Evolutionary conservation across 2,113 vertebrate genomes (phyloP).

Genomic region (Phaethornis superciliosus): DNA sequence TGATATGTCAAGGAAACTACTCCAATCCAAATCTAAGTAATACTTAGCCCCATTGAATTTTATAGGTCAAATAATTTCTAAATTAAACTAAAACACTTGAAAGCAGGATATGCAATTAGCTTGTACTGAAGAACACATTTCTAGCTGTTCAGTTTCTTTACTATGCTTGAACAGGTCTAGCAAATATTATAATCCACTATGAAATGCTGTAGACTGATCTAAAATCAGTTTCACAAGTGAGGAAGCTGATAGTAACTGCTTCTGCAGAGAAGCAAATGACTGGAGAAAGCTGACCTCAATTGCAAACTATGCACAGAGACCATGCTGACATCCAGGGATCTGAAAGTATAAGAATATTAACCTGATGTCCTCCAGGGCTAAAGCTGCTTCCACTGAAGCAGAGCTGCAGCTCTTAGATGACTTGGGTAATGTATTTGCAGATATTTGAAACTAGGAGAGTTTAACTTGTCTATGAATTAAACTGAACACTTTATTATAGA

Average conservation of each 20-base stretch:
- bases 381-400: not conserved
- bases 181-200: not conserved
- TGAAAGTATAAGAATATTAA: not conserved
- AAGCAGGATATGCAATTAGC: not conserved
- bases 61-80: not conserved
- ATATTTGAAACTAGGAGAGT: not conserved
- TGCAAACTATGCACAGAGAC: not conserved
- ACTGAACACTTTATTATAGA: not conserved
- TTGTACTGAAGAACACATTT: not conserved
- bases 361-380: not conserved
- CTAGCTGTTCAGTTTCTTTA: not conserved
- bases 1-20: not conserved
- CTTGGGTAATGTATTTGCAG: not conserved
- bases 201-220: not conserved
- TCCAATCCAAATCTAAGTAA: not conserved
- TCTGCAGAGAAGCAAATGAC: not conserved
- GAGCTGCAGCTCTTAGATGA: not conserved
- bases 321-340: not conserved
- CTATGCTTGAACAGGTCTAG: not conserved
- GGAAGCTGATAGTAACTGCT: not conserved
- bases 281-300: not conserved
- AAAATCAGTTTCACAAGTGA: not conserved
- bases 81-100: not conserved
- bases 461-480: not conserved
- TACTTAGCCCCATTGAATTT: not conserved